A percentile compares a stretch with the other conserved stretches of the same genome.
phyloP scores from a whole-genome alignment of 2,888 invertebrate species.

The Orchesellides sinensis region DNA sequence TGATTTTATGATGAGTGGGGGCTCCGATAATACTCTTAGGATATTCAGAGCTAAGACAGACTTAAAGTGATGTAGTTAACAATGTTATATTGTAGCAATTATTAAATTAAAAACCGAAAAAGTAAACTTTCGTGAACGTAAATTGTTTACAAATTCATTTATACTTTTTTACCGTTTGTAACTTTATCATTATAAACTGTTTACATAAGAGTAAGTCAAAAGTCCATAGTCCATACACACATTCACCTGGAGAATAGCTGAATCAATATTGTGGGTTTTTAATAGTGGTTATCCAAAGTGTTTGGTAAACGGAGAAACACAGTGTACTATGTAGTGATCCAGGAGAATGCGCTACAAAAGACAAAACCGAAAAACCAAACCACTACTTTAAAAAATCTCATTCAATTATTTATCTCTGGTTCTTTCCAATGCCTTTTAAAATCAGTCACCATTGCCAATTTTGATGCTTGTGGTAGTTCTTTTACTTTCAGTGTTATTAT shows the following conservation, averaged over 20 bases:
- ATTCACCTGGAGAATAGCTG: no score
- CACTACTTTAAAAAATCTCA: conserved; percentile 49
- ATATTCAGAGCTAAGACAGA: conserved; percentile 84
- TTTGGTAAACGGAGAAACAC: no score
- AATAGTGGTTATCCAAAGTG: no score
- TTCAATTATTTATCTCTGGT: conserved; percentile 66
- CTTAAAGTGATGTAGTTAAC: background rate
- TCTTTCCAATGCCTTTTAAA: conserved; percentile 49
- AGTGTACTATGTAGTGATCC: background rate
- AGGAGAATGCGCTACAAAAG: conserved; percentile 1
- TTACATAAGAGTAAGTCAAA: no score
- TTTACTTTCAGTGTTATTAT: conserved; percentile 54
- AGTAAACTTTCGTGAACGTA: background rate
- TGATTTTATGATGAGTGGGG: conserved; percentile 91
- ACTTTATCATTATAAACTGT: no score
- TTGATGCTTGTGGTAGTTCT: conserved; percentile 54
- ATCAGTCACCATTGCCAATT: conserved; percentile 65
- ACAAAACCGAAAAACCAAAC: conserved; percentile 32
- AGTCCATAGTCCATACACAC: no score
- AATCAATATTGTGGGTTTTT: no score
- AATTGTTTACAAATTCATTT: no score
- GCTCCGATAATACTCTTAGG: conserved; percentile 94
- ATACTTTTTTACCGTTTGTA: no score
- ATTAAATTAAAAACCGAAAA: no score
- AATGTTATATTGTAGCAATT: background rate